Evolutionary conservation across 2,113 vertebrate genomes (phyloP).

Genomic region (Neodon shergylaensis): DNA sequence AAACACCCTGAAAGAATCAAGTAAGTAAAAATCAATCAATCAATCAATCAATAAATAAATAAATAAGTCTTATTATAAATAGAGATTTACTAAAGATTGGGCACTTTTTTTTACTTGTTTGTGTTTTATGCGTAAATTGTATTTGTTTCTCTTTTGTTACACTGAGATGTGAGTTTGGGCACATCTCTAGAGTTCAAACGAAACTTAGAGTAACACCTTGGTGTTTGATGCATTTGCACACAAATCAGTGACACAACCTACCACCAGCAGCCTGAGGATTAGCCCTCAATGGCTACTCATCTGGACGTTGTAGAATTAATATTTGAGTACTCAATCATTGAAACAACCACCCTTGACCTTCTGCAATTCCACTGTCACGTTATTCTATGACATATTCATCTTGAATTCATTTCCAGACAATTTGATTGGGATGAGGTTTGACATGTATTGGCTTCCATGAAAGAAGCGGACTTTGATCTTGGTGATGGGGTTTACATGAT

Average conservation of each 20-base stretch:
- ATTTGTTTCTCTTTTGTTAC: constrained; percentile 11
- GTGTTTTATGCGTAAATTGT: neutral
- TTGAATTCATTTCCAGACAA: constrained; percentile 90
- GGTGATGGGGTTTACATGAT: constrained; percentile 90
- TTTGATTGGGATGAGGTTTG: constrained; percentile 91
- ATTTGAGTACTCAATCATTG: constrained; percentile 91
- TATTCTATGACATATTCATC: constrained; percentile 91
- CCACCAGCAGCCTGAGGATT: constrained; percentile 86
- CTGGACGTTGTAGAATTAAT: constrained; percentile 89
- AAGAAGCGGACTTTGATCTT: constrained; percentile 89
- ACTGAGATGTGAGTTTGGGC: neutral
- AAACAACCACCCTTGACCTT: constrained; percentile 90
- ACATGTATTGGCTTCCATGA: constrained; percentile 90
- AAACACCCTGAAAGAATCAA: constrained; percentile 85
- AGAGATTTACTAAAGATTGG: neutral
- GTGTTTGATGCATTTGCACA: constrained; percentile 84
- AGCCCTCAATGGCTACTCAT: constrained; percentile 86
- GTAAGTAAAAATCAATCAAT: constrained; percentile 83
- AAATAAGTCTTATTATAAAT: constrained; percentile 48
- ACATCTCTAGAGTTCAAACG: constrained; percentile 67
- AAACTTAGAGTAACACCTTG: constrained; percentile 79
- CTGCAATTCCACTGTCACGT: constrained; percentile 89
- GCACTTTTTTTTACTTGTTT: too few relatives aligned
- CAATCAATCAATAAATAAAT: neutral
- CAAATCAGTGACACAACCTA: constrained; percentile 84